Conservation (phyloP, 2,797 vertebrate species). For the Corythornis leucogaster region DNA sequence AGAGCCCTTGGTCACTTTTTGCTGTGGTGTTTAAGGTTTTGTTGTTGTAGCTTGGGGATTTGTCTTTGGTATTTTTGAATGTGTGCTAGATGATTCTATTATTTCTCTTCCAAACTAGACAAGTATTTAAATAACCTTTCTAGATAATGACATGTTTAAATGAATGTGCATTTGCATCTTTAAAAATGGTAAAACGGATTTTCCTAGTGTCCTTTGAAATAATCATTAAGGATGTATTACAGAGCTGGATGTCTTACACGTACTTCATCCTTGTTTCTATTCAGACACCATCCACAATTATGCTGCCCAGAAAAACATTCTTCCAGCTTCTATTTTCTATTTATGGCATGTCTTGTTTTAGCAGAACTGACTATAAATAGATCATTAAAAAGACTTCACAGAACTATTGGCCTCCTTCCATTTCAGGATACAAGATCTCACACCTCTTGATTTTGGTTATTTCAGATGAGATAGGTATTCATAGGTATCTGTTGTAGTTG, state of each 20-base stretch:
- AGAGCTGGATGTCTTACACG: neutral
- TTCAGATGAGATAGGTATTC: neutral
- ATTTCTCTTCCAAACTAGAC: neutral
- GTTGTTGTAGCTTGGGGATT: neutral
- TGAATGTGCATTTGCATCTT: neutral
- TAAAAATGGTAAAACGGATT: neutral
- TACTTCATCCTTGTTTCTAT: neutral
- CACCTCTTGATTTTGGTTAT: neutral
- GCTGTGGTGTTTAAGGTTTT: neutral
- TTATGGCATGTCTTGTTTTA: neutral
- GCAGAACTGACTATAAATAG: neutral
- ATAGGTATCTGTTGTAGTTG: neutral
- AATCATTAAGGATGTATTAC: neutral
- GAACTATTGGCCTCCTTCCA: neutral
- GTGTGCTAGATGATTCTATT: neutral
- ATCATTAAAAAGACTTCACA: neutral
- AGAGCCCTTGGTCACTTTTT: neutral
- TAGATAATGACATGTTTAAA: neutral
- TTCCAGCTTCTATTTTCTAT: neutral
- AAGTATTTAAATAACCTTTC: neutral
- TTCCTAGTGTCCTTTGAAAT: neutral
- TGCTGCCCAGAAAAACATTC: neutral
- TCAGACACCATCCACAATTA: neutral
- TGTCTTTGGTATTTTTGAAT: neutral
- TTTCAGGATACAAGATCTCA: neutral